Percentiles rank a stretch among this genome's conserved stretches.
Evolutionary conservation across 2,888 invertebrate species (phyloP).

Genomic region (Frankliniella intonsa): DNA sequence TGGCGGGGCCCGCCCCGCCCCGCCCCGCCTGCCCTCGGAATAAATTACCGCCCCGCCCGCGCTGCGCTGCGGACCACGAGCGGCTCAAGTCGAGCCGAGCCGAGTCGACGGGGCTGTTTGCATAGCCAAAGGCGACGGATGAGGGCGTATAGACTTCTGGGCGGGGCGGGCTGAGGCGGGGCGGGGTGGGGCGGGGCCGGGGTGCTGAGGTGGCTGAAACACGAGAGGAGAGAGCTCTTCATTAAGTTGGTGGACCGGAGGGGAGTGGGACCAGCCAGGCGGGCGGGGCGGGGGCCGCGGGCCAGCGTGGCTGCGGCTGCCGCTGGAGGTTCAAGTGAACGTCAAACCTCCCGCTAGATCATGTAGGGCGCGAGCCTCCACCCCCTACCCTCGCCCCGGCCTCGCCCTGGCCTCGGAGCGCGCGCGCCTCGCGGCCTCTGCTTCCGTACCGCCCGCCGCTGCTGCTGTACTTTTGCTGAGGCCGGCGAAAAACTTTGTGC

Average conservation of each 20-base stretch:
- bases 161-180: too few relatives aligned
- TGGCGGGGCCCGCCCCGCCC: neutral
- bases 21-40: neutral
- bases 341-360: neutral
- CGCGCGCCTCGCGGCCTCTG: too few relatives aligned
- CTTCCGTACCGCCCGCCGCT: too few relatives aligned
- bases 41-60: neutral
- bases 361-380: too few relatives aligned
- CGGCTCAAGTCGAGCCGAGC: neutral
- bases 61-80: neutral
- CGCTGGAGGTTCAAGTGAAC: neutral
- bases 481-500: too few relatives aligned
- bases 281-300: too few relatives aligned
- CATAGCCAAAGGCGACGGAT: conserved; percentile 1
- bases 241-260: neutral
- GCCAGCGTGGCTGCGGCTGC: neutral
- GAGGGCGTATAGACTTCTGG: neutral
- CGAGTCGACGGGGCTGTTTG: neutral
- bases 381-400: too few relatives aligned
- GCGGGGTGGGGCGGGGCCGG: too few relatives aligned
- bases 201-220: conserved; percentile 12
- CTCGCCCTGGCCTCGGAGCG: too few relatives aligned
- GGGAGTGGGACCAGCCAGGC: neutral
- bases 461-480: too few relatives aligned
- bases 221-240: neutral